These are phyloP conservation scores for Ernsta delagoae DNA, from an alignment of 2,888 invertebrate species.

Conservation along the genomic window DNA sequence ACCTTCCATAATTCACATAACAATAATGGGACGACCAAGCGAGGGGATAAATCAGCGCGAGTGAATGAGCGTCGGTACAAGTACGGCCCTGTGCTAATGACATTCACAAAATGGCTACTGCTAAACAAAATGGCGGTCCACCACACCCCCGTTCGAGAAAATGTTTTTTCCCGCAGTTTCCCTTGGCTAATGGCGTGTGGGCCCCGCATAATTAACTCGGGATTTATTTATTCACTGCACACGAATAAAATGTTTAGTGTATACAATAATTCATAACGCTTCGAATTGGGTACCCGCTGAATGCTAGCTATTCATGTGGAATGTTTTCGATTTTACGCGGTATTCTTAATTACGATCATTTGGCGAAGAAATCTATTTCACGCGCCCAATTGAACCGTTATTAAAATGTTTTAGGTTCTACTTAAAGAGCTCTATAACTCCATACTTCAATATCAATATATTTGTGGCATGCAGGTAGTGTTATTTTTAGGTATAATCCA, in stretches of 20 bases:
- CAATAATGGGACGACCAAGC: slow-evolving; percentile 36
- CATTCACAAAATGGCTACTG: slow-evolving; percentile 38
- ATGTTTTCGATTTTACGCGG: background rate
- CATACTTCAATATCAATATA: no score
- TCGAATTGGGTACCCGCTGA: background rate
- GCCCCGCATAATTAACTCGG: slow-evolving; percentile 36
- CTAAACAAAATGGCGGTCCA: slow-evolving; percentile 38
- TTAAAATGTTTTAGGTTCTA: background rate
- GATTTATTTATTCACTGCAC: slow-evolving; percentile 35
- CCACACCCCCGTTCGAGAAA: slow-evolving; percentile 36
- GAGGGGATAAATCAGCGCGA: slow-evolving; percentile 30
- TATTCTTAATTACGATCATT: slow-evolving; percentile 2
- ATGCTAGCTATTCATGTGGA: slow-evolving; percentile 1
- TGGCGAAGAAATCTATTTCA: background rate
- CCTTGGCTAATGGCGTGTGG: slow-evolving; percentile 34
- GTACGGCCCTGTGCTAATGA: slow-evolving; percentile 34
- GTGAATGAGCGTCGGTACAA: slow-evolving; percentile 33
- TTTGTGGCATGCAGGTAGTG: no score
- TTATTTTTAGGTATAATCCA: no score
- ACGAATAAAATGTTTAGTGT: slow-evolving; percentile 29
- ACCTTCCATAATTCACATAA: slow-evolving; percentile 33
- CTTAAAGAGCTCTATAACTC: background rate
- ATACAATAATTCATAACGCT: slow-evolving; percentile 34
- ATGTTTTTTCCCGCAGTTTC: slow-evolving; percentile 37
- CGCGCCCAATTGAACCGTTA: background rate